Base-by-base conservation (phyloP, 2,888 invertebrate genomes). In the Drosophila algonquin region DNA sequence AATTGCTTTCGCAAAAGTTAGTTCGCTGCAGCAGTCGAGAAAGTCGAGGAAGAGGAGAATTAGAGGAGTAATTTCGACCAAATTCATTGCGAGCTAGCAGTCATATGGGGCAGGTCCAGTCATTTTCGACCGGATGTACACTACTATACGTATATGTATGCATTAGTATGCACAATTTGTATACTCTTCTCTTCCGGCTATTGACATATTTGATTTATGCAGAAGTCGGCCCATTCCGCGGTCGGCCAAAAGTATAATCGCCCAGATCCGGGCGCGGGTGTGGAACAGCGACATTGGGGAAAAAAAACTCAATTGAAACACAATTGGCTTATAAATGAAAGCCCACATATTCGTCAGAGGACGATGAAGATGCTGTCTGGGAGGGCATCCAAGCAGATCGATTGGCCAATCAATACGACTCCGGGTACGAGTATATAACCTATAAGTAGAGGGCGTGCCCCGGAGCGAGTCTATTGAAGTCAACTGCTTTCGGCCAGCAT, bases 281-380 rank as follows among this genome's bases (percentile, higher is more conserved):
- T 46, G n/a, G 27, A 21, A 14, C 30, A 52, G 52, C 67, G 67
- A 61, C 65, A 59, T 57, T 63, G 70, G 54, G 65, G 77, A 69
- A 79, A 79, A 81, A 70, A 81, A 81, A 79, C 76, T 84, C 86
- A 87, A 82, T 87, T 82, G 78, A 78, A 75, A 82, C 76, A 76
- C 77, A 83, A 83, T 81, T 85, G 86, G 82, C 77, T 81, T 77
- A 76, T 75, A 79, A 87, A 76, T 73, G 85, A 81, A 83, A 77
- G 87, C 81, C 73, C 75, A 21, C 21, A 21, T 21, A 75, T 79
- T 77, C 65, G 53, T 53, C 40, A 54, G 53, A 18, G 35, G 53
- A 57, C 21, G 24, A 47, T 56, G 55, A 51, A 50, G 56, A 47
- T 3, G 14, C 35, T 14, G 24, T 27, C 47, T 21, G 9, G 16